phyloP scores from a whole-genome alignment of 2,888 invertebrate species.

The Tholera decimalis region DNA sequence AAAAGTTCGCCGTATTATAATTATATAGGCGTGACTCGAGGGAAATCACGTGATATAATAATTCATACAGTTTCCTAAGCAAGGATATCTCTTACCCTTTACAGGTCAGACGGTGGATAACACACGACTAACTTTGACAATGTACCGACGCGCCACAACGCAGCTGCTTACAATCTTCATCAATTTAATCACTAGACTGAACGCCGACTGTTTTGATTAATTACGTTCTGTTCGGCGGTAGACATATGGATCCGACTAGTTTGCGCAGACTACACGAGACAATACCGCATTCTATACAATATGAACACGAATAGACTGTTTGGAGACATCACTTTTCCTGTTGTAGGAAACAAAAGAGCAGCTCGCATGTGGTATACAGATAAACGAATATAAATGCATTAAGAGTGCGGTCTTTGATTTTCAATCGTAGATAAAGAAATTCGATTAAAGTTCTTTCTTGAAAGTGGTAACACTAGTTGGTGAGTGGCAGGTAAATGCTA shows the following conservation, averaged over 20 bases:
- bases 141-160: conserved; percentile 62
- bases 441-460: conserved; percentile 45
- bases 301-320: conserved; percentile 7
- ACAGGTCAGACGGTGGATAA: conserved; percentile 47
- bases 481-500: conserved; percentile 10
- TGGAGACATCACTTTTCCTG: conserved; percentile 19
- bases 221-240: conserved; percentile 63
- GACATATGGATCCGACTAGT: conserved; percentile 54
- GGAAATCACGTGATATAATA: conserved; percentile 53
- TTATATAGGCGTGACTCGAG: conserved; percentile 30
- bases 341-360: conserved; percentile 40
- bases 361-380: conserved; percentile 22
- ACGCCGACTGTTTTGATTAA: conserved; percentile 76
- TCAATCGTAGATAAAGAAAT: conserved; percentile 34
- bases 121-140: conserved; percentile 72
- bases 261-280: conserved; percentile 35
- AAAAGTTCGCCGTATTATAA: conserved; percentile 41
- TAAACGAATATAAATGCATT: conserved; percentile 24
- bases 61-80: conserved; percentile 51
- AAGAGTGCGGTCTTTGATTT: conserved; percentile 23
- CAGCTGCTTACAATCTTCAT: conserved; percentile 75
- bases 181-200: conserved; percentile 71
- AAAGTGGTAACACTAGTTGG: conserved; percentile 23
- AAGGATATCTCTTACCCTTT: conserved; percentile 36
- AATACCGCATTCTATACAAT: conserved; percentile 33